These are phyloP conservation scores for Cheilosia soror DNA, from an alignment of 2,888 invertebrate genomes.

Conservation along the genomic window DNA sequence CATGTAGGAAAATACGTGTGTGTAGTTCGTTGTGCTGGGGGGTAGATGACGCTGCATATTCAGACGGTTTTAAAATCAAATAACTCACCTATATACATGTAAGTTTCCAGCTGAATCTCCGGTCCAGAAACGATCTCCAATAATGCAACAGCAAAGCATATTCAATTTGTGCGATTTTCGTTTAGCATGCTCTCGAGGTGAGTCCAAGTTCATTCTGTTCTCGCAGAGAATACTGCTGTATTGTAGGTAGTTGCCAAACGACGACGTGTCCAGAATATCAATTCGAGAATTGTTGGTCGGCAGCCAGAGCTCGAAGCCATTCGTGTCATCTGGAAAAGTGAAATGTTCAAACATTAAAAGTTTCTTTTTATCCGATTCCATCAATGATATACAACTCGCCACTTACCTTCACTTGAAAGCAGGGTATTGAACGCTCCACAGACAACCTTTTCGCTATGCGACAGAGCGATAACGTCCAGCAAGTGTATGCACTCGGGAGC, in stretches of 20 bases:
- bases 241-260: slow-evolving; percentile 86
- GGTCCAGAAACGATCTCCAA: slow-evolving; percentile 93
- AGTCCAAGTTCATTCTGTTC: slow-evolving; percentile 78
- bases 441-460: slow-evolving; percentile 87
- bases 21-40: slow-evolving; percentile 85
- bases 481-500: slow-evolving; percentile 97
- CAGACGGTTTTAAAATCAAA: background rate
- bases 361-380: too few species aligned
- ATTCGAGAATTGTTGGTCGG: slow-evolving; percentile 88
- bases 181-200: slow-evolving; percentile 62
- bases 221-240: slow-evolving; percentile 85
- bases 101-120: slow-evolving; percentile 95
- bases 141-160: slow-evolving; percentile 86
- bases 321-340: slow-evolving; percentile 84
- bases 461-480: slow-evolving; percentile 90
- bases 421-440: slow-evolving; percentile 85
- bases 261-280: slow-evolving; percentile 86
- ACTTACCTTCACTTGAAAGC: slow-evolving; percentile 84
- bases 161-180: slow-evolving; percentile 80
- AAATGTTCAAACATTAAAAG: too few species aligned
- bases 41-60: slow-evolving; percentile 14
- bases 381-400: too few species aligned
- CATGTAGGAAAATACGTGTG: slow-evolving; percentile 86
- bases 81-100: slow-evolving; percentile 90
- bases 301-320: slow-evolving; percentile 90